A percentile compares a stretch with the other conserved stretches of the same genome.
phyloP scores from a whole-genome alignment of 2,797 vertebrate genomes.

The Etheostoma perlongum region DNA sequence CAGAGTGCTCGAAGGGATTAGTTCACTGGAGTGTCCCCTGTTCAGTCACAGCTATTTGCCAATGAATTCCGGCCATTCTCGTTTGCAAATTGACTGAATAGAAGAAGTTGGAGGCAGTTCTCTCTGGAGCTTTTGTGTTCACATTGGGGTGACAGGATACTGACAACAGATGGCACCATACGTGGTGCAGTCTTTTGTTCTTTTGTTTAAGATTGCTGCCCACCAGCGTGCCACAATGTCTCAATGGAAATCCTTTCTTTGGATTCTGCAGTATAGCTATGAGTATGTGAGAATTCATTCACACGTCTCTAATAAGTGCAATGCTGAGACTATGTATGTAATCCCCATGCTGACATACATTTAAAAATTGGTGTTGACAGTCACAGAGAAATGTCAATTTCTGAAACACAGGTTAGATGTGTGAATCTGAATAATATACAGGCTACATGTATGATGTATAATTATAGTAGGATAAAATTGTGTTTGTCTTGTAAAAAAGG shows the following conservation, averaged over 20 bases:
- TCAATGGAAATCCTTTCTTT: constrained; percentile 26
- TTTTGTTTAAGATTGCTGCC: constrained; percentile 62
- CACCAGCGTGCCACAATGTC: constrained; percentile 30
- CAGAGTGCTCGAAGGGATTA: constrained; percentile 76
- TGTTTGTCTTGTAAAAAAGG: not conserved
- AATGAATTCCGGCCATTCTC: constrained; percentile 71
- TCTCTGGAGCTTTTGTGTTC: constrained; percentile 65
- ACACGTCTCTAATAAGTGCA: constrained; percentile 22
- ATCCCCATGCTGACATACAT: not conserved
- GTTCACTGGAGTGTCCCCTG: constrained; percentile 77
- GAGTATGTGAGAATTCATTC: constrained; percentile 33
- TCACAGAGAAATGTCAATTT: not conserved
- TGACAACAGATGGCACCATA: constrained; percentile 68
- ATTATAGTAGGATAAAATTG: not conserved
- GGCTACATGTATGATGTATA: not conserved
- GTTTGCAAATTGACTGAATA: constrained; percentile 77
- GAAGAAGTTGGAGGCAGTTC: constrained; percentile 62
- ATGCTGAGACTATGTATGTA: not conserved
- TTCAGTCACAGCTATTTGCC: constrained; percentile 76
- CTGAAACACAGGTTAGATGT: constrained; percentile 11
- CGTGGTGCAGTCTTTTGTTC: constrained; percentile 54
- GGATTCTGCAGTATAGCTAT: constrained; percentile 25
- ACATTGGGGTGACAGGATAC: constrained; percentile 63
- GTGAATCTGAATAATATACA: not conserved
- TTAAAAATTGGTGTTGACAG: constrained; percentile 8